Base-by-base conservation (phyloP, 2,113 vertebrate species). In the Herpetotheres cachinnans region DNA sequence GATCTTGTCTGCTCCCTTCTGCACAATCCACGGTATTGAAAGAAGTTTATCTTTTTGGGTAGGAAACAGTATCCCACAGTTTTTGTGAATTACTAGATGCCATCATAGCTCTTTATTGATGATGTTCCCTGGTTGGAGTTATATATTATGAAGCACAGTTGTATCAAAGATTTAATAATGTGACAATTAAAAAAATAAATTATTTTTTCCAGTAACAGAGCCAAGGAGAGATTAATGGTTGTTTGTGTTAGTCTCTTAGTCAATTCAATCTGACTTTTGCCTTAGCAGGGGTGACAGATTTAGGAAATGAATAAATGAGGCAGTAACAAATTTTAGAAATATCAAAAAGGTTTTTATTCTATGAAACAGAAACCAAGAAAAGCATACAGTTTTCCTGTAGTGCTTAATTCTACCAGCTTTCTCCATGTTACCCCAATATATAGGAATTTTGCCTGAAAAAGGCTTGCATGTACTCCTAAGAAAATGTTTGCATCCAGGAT, bases 1-100 rank as follows among this genome's bases (percentile, higher is more conserved):
- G 93, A 95, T 97, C 72, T 94, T 97, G 94, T 94, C 97, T 97
- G 81, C 71, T 93, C 56, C 94, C 71, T 84, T 88, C 82, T 87
- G 86, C 61, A 49, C 47, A 84, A 18, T 26, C 38, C 52, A 50
- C 58, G 10, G 65, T 96, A 95, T 96, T 92, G 86, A 93, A 95
- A 72, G 13, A 85, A 95, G 67, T 94, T 90, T 91, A 94, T 88
- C 91, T 84, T 94, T 91, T 76, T 69, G 55, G 58, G 80, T 90
- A 81, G 47, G 44, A 47, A 96, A 67, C 69, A 94, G 82, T 25
- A 50, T 90, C 83, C 61, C 49, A 52, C 34, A 36, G 58, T 56
- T 73, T 74, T 95, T 87, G 93, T 96, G 82, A 96, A 95, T 92
- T 73, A 86, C 46, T 91, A 93, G 74, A 86, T 95, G 94, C 69